phyloP scores from a whole-genome alignment of 2,113 vertebrate genomes.

The Rostratula benghalensis region DNA sequence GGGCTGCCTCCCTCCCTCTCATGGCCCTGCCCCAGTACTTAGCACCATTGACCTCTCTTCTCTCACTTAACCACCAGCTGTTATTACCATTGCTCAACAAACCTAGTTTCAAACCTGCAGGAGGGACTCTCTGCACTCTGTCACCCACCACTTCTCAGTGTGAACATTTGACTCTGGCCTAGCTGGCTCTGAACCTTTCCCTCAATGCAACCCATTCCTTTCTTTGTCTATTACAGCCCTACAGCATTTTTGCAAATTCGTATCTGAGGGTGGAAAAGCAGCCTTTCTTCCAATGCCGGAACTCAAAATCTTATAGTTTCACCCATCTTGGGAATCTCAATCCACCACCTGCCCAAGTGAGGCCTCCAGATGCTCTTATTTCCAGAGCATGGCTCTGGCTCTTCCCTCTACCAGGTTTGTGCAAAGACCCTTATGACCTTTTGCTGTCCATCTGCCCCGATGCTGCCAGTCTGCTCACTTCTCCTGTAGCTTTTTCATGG shows the following conservation, averaged over 20 bases:
- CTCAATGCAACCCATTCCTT: neutral
- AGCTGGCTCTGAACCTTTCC: neutral
- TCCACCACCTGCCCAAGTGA: neutral
- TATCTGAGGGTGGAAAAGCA: neutral
- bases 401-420: neutral
- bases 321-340: neutral
- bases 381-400: neutral
- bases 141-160: neutral
- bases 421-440: neutral
- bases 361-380: neutral
- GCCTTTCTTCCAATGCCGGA: neutral
- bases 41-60: neutral
- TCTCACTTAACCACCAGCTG: neutral
- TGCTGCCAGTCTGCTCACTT: neutral
- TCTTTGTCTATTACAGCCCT: neutral
- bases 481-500: neutral
- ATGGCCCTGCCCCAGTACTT: neutral
- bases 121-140: neutral
- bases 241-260: neutral
- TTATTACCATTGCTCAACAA: neutral
- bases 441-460: neutral
- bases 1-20: neutral
- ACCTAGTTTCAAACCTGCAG: neutral
- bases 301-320: neutral
- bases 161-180: neutral